A percentile compares a stretch with the other conserved stretches of the same genome.
Conservation (phyloP, 2,888 invertebrate genomes). For the Mesorhabditis belari region DNA sequence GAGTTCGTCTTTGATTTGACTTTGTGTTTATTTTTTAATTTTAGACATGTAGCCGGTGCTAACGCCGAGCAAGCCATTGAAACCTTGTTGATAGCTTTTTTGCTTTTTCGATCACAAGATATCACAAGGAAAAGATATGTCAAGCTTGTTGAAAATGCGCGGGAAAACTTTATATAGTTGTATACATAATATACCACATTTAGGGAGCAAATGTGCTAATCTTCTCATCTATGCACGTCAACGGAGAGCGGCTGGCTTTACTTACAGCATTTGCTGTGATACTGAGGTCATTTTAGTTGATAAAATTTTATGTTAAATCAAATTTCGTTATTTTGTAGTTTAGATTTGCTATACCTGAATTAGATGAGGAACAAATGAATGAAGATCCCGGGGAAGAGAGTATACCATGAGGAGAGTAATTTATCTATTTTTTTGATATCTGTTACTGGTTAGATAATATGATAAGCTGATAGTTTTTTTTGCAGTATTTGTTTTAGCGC, state of each 20-base stretch:
- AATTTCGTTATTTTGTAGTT: constrained; percentile 65
- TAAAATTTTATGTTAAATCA: neutral
- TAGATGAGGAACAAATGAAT: constrained; percentile 67
- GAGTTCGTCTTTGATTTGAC: constrained; percentile 2
- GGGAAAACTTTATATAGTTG: constrained; percentile 62
- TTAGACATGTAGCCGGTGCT: constrained; percentile 73
- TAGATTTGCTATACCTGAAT: constrained; percentile 84
- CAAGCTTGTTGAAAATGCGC: constrained; percentile 78
- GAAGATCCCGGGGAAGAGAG: too few species aligned
- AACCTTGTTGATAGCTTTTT: constrained; percentile 85
- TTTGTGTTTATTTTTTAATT: constrained; percentile 1
- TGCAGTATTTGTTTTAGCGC: too few species aligned
- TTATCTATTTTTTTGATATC: too few species aligned
- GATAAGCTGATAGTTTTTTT: too few species aligned
- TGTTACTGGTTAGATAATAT: too few species aligned
- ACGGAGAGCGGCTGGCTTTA: constrained; percentile 93
- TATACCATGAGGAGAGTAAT: too few species aligned
- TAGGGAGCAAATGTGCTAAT: constrained; percentile 84
- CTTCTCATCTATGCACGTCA: constrained; percentile 95
- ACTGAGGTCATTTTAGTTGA: constrained; percentile 61
- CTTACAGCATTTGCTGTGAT: constrained; percentile 92
- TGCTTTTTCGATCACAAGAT: constrained; percentile 69
- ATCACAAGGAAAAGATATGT: constrained; percentile 70
- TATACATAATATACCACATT: neutral
- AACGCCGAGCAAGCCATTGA: constrained; percentile 84